Percentiles rank a stretch among this genome's conserved stretches.
These are phyloP conservation scores for Verasper variegatus DNA, from an alignment of 2,113 vertebrate genomes.

Conservation along the genomic window DNA sequence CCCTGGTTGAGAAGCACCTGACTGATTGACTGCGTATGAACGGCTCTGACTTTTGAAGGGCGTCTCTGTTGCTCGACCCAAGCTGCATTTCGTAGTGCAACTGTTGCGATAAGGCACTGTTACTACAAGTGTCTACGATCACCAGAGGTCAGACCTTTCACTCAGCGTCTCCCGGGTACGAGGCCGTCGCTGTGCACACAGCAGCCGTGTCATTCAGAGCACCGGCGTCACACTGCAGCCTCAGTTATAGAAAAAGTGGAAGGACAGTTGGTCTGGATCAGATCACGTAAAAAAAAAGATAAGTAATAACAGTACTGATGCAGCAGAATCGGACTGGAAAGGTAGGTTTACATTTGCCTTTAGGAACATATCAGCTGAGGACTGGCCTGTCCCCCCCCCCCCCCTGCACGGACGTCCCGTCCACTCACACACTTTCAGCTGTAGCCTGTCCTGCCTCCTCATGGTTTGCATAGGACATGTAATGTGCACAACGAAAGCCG, in stretches of 20 bases:
- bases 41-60: not conserved
- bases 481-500: constrained; percentile 66
- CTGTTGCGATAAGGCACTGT: constrained; percentile 82
- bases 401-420: constrained; percentile 38
- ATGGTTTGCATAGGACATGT: constrained; percentile 82
- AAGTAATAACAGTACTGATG: constrained; percentile 61
- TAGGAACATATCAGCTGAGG: constrained; percentile 39
- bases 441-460: constrained; percentile 49
- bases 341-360: constrained; percentile 56
- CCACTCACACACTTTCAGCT: not conserved
- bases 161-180: constrained; percentile 33
- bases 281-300: constrained; percentile 31
- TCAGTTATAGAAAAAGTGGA: constrained; percentile 63
- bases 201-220: constrained; percentile 25
- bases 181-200: constrained; percentile 15
- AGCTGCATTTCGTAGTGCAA: constrained; percentile 64
- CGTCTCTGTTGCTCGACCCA: constrained; percentile 51
- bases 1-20: not conserved
- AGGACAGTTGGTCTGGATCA: constrained; percentile 55
- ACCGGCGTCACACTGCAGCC: constrained; percentile 30
- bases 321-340: constrained; percentile 67
- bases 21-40: too few species aligned
- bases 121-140: constrained; percentile 73
- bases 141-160: constrained; percentile 65
- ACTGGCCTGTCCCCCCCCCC: constrained; percentile 41